phyloP scores from a whole-genome alignment of 2,113 vertebrate species.

The Proteles cristata region DNA sequence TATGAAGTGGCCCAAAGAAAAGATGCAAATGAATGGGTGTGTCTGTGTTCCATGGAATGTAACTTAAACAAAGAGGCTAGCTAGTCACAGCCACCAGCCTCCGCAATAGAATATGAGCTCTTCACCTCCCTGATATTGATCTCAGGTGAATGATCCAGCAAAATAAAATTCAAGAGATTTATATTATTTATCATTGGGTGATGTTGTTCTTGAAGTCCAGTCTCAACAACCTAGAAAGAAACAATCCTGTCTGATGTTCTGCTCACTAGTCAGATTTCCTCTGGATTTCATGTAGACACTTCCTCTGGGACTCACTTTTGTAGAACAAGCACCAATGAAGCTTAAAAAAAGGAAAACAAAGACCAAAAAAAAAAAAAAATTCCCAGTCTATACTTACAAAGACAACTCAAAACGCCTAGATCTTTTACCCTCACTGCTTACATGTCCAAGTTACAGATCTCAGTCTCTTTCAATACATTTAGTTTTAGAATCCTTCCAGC shows the following conservation, averaged over 20 bases:
- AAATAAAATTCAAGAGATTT: constrained; percentile 16
- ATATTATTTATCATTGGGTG: background rate
- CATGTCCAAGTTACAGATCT: background rate
- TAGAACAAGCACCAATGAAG: background rate
- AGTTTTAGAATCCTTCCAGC: background rate
- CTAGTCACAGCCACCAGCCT: background rate
- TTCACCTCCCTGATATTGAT: background rate
- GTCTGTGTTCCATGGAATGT: background rate
- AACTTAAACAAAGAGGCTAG: background rate
- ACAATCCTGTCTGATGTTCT: background rate
- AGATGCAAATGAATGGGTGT: background rate
- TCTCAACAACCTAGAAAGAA: background rate
- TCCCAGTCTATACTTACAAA: background rate
- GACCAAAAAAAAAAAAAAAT: background rate
- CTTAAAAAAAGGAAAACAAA: background rate
- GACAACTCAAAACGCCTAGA: background rate
- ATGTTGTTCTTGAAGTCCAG: background rate
- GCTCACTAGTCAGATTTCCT: background rate
- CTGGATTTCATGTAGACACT: background rate
- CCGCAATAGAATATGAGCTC: background rate
- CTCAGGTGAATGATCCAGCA: constrained; percentile 4
- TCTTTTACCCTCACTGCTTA: background rate
- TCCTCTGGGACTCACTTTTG: background rate
- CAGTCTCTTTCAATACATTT: background rate
- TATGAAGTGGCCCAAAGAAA: background rate